Percentiles rank a stretch among this genome's conserved stretches.
phyloP scores from a whole-genome alignment of 1,140 invertebrate species.

The Dreissena rostriformis region DNA sequence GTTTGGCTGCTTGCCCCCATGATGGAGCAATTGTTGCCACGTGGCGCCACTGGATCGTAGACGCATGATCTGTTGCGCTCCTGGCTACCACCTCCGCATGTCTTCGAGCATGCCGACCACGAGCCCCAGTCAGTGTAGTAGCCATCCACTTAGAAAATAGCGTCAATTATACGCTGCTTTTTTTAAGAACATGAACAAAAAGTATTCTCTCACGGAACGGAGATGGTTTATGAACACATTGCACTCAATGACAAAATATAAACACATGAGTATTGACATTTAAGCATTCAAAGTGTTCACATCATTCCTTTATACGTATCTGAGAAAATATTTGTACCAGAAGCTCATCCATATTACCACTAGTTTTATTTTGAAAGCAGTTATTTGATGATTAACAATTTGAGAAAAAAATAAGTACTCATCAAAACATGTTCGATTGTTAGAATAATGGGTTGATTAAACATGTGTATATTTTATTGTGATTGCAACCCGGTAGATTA shows the following conservation, averaged over 20 bases:
- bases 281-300: too few species aligned
- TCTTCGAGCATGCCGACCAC: constrained; percentile 60
- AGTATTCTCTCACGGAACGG: too few species aligned
- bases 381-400: too few species aligned
- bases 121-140: constrained; percentile 57
- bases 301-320: too few species aligned
- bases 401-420: too few species aligned
- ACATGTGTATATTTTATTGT: too few species aligned
- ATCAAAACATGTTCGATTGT: too few species aligned
- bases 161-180: not conserved
- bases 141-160: constrained; percentile 63
- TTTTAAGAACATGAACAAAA: constrained; percentile 74
- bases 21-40: constrained; percentile 63
- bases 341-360: too few species aligned
- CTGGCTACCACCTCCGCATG: constrained; percentile 71
- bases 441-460: too few species aligned
- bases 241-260: not conserved
- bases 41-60: constrained; percentile 57
- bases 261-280: not conserved
- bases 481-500: too few species aligned
- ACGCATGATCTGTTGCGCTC: constrained; percentile 62
- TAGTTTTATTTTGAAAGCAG: too few species aligned
- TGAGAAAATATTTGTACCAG: too few species aligned
- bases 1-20: constrained; percentile 53
- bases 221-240: not conserved